These are phyloP conservation scores for Ianthella basta DNA, from an alignment of 37 sponge, comb jelly and placozoan genomes.

Conservation along the genomic window DNA sequence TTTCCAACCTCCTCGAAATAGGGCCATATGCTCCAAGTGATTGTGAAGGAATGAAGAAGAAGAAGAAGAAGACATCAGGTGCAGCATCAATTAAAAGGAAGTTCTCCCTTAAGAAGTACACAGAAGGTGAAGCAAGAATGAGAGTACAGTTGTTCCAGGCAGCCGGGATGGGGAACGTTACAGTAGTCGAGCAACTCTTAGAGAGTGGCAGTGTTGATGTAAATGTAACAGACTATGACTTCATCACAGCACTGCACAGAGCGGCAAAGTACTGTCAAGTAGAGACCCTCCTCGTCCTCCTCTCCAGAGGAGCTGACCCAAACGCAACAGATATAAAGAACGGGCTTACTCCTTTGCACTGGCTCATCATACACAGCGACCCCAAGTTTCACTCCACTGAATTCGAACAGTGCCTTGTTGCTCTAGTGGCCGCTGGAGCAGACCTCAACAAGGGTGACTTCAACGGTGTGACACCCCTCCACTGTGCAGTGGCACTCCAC, in stretches of 20 bases:
- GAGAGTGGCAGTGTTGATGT: not conserved
- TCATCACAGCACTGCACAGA: constrained; percentile 17
- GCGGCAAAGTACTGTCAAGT: constrained; percentile 35
- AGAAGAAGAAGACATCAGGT: not conserved
- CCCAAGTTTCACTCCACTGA: constrained; percentile 17
- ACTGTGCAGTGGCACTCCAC: constrained; percentile 25
- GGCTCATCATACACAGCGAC: constrained; percentile 29
- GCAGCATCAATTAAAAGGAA: constrained; percentile 14
- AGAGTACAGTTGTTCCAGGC: constrained; percentile 27
- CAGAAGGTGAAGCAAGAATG: constrained; percentile 27
- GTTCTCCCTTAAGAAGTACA: constrained; percentile 29
- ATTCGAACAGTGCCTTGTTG: constrained; percentile 26
- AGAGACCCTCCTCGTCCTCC: constrained; percentile 3
- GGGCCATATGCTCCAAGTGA: constrained; percentile 27
- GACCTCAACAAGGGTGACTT: constrained; percentile 27
- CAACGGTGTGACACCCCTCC: constrained; percentile 22
- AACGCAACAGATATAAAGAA: constrained; percentile 20
- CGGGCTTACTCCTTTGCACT: constrained; percentile 20
- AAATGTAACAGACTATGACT: constrained; percentile 24
- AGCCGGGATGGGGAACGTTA: constrained; percentile 18
- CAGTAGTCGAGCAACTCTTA: not conserved
- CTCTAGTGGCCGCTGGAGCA: constrained; percentile 22
- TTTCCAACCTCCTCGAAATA: constrained; percentile 17
- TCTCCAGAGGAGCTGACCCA: constrained; percentile 27
- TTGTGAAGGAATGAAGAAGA: not conserved